Conservation (phyloP, 2,113 vertebrate species). For the Mesitornis unicolor region DNA sequence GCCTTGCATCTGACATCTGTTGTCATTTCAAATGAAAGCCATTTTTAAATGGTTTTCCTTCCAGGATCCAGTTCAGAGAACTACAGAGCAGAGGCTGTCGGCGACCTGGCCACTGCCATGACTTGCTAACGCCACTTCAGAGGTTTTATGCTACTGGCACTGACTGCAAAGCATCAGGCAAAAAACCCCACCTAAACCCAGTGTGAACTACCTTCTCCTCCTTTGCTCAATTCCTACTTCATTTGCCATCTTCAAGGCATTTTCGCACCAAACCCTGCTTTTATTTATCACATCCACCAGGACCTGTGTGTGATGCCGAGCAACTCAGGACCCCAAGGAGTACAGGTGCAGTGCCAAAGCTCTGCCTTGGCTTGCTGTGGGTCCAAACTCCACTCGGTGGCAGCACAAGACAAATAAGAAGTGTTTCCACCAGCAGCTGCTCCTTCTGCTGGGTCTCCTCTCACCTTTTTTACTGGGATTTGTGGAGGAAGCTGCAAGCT, state of each 20-base stretch:
- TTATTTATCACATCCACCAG: background rate
- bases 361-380: background rate
- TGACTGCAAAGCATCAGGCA: background rate
- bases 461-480: slow-evolving; percentile 75
- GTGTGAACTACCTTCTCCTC: background rate
- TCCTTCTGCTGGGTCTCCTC: background rate
- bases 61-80: background rate
- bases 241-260: background rate
- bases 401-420: slow-evolving; percentile 19
- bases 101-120: background rate
- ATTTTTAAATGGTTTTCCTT: background rate
- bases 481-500: slow-evolving; percentile 66
- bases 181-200: background rate
- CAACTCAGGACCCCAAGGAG: background rate
- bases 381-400: slow-evolving; percentile 39
- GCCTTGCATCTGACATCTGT: background rate
- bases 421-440: background rate
- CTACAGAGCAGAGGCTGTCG: fast-evolving
- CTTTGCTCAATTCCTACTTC: background rate
- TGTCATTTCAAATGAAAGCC: background rate
- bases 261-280: background rate
- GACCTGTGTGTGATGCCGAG: fast-evolving
- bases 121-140: background rate
- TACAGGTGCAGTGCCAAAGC: background rate
- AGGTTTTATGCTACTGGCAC: background rate